phyloP scores from a whole-genome alignment of 2,113 vertebrate species.

The Zootoca vivipara region DNA sequence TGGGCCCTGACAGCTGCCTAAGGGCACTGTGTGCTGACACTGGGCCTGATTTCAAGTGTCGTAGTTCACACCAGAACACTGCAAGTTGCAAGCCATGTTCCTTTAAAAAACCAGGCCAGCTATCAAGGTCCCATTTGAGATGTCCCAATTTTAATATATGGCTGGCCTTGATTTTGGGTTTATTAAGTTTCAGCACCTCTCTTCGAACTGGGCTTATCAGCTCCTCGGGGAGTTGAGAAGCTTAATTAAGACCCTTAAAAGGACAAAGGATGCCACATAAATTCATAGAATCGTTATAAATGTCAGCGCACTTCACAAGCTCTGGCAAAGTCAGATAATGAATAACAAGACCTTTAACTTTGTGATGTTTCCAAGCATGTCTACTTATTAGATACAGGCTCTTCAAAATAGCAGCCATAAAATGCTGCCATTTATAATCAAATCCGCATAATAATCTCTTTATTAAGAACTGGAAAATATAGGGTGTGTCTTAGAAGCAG shows the following conservation, averaged over 20 bases:
- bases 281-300: constrained; percentile 66
- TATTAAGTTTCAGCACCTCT: neutral
- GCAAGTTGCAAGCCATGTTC: neutral
- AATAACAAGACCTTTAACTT: constrained; percentile 65
- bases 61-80: neutral
- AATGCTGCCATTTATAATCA: constrained; percentile 68
- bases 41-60: neutral
- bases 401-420: constrained; percentile 37
- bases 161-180: neutral
- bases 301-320: constrained; percentile 62
- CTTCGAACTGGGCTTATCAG: constrained; percentile 32
- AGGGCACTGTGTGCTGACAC: neutral
- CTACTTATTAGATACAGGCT: constrained; percentile 34
- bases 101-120: neutral
- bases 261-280: constrained; percentile 65
- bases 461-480: constrained; percentile 40
- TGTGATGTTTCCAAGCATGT: constrained; percentile 43
- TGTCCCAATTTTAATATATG: neutral
- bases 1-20: neutral
- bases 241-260: constrained; percentile 69
- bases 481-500: constrained; percentile 45
- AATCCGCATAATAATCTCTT: constrained; percentile 64
- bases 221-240: constrained; percentile 48
- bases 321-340: constrained; percentile 61
- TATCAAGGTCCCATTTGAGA: neutral